A percentile compares a stretch with the other conserved stretches of the same genome.
phyloP scores from a whole-genome alignment of 2,113 vertebrate genomes.

The Scophthalmus maximus region DNA sequence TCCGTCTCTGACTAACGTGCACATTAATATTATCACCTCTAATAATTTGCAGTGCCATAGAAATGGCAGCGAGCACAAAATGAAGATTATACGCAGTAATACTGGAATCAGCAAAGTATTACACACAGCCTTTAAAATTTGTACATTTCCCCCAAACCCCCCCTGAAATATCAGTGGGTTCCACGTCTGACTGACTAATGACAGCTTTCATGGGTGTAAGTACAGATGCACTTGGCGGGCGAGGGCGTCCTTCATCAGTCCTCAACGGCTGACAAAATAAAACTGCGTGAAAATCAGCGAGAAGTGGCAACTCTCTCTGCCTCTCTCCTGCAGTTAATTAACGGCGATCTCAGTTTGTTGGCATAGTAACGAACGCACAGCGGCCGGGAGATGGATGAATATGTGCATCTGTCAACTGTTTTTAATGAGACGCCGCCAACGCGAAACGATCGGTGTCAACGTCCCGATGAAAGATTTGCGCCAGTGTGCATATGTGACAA shows the following conservation, averaged over 20 bases:
- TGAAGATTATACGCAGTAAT: constrained; percentile 48
- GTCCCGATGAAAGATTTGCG: constrained; percentile 16
- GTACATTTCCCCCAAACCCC: neutral
- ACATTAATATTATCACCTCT: constrained; percentile 49
- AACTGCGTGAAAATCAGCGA: constrained; percentile 2
- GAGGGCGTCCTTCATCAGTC: constrained; percentile 9
- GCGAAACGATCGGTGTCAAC: constrained; percentile 30
- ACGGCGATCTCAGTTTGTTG: constrained; percentile 41
- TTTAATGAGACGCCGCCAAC: constrained; percentile 64
- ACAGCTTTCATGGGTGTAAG: constrained; percentile 6
- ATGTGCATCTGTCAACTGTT: constrained; percentile 71
- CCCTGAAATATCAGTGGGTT: constrained; percentile 23
- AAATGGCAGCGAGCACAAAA: constrained; percentile 31
- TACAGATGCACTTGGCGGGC: neutral
- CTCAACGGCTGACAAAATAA: neutral
- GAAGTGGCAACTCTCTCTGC: constrained; percentile 46
- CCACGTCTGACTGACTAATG: constrained; percentile 19
- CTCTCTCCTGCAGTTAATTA: constrained; percentile 64
- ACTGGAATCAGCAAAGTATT: constrained; percentile 8
- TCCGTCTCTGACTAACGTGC: constrained; percentile 32
- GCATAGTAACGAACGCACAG: constrained; percentile 34
- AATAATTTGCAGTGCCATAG: constrained; percentile 41
- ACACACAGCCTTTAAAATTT: constrained; percentile 46
- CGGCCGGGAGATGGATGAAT: constrained; percentile 31
- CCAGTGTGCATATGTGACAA: constrained; percentile 3